Conservation (phyloP, 2,113 vertebrate genomes). For the Dunckerocampus dactyliophorus region DNA sequence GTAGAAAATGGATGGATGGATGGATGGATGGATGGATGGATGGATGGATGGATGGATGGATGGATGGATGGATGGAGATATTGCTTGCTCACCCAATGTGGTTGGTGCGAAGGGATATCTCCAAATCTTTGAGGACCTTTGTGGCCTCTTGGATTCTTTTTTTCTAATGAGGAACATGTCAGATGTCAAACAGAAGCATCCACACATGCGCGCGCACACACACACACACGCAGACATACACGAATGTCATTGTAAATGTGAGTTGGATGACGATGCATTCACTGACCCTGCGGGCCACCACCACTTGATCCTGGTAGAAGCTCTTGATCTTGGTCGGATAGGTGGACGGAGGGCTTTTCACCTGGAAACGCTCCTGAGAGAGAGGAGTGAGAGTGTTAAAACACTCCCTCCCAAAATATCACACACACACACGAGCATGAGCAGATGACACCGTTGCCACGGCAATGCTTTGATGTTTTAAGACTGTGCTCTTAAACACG, state of each 20-base stretch:
- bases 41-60: too few species aligned
- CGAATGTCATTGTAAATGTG: background rate
- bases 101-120: slow-evolving; percentile 94
- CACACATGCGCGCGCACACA: too few species aligned
- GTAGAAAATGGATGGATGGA: too few species aligned
- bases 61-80: too few species aligned
- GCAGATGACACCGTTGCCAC: slow-evolving; percentile 42
- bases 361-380: slow-evolving; percentile 90
- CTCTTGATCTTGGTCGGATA: slow-evolving; percentile 92
- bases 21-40: too few species aligned
- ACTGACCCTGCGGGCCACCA: slow-evolving; percentile 84
- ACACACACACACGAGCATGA: background rate
- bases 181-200: background rate
- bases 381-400: background rate
- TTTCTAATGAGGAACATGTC: slow-evolving; percentile 67
- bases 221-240: too few species aligned
- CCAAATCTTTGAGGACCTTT: slow-evolving; percentile 88
- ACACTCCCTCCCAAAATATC: background rate
- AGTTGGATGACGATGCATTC: background rate
- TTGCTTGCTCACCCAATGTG: slow-evolving; percentile 85
- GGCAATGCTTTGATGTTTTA: slow-evolving; percentile 29
- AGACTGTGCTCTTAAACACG: slow-evolving; percentile 4
- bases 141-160: slow-evolving; percentile 88
- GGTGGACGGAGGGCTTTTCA: slow-evolving; percentile 87
- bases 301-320: slow-evolving; percentile 87